Conservation (phyloP, 2,113 vertebrate genomes). For the Cyprinodon brontotheroides region DNA sequence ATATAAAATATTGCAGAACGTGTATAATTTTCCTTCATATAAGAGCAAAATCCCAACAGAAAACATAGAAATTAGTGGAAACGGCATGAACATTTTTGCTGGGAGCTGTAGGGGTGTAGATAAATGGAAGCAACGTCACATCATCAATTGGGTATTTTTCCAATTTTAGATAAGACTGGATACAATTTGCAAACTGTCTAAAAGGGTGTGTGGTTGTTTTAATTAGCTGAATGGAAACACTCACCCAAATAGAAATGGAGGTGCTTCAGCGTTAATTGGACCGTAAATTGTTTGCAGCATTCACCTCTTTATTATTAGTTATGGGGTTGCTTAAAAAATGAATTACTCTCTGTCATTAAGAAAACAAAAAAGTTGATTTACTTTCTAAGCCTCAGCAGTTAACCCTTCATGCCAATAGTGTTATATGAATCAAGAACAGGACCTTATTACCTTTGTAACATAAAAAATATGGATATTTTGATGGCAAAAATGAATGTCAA, state of each 20-base stretch:
- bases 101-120: not conserved
- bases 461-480: no score
- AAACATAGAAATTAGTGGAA: not conserved
- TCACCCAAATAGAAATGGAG: conserved; percentile 13
- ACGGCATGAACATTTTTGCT: not conserved
- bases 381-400: not conserved
- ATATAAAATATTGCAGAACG: no score
- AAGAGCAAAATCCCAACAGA: not conserved
- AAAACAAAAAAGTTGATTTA: not conserved
- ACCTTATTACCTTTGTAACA: no score
- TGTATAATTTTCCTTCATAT: no score
- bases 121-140: not conserved
- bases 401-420: not conserved
- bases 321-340: conserved; percentile 5
- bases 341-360: not conserved
- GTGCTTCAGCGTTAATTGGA: conserved; percentile 44
- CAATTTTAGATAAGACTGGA: conserved; percentile 26
- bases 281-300: conserved; percentile 49
- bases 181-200: conserved; percentile 32
- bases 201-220: conserved; percentile 7
- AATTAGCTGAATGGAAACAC: not conserved
- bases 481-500: no score
- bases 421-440: no score
- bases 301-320: conserved; percentile 36
- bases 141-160: conserved; percentile 14